A percentile compares a stretch with the other conserved stretches of the same genome.
Evolutionary conservation across 2,888 invertebrate species (phyloP).

Genomic region (Lordiphosa andalusiaca): DNA sequence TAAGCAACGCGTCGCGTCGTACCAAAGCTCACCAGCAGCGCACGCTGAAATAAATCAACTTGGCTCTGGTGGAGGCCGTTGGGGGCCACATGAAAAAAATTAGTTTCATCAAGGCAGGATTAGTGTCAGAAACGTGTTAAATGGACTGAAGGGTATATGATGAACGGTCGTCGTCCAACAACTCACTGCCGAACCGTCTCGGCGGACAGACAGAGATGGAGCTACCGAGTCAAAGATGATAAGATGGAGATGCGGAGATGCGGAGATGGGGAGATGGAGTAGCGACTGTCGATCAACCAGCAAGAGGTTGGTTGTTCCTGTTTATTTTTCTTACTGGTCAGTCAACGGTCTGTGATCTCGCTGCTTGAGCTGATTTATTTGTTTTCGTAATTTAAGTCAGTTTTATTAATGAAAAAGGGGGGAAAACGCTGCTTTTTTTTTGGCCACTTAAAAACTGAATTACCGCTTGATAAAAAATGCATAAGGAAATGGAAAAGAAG

Average conservation of each 20-base stretch:
- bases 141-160: constrained; percentile 80
- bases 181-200: constrained; percentile 24
- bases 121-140: constrained; percentile 81
- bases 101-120: constrained; percentile 81
- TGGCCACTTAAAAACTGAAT: constrained; percentile 3
- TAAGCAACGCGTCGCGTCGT: constrained; percentile 50
- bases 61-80: constrained; percentile 60
- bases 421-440: constrained; percentile 12
- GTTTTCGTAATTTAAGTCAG: constrained; percentile 56
- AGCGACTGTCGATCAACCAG: constrained; percentile 41
- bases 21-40: constrained; percentile 62
- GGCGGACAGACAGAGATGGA: neutral
- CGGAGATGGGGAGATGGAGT: constrained; percentile 23
- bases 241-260: constrained; percentile 1
- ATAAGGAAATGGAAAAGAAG: constrained; percentile 43
- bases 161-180: constrained; percentile 71
- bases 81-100: constrained; percentile 76
- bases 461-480: constrained; percentile 49
- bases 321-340: constrained; percentile 8
- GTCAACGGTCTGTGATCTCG: constrained; percentile 7
- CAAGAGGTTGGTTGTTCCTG: constrained; percentile 28
- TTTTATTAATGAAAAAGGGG: constrained; percentile 75
- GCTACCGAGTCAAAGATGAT: constrained; percentile 12
- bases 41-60: constrained; percentile 78
- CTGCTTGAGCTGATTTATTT: constrained; percentile 57